Evolutionary conservation across 2,888 invertebrate genomes (phyloP).

Genomic region (Mylabris sibirica): DNA sequence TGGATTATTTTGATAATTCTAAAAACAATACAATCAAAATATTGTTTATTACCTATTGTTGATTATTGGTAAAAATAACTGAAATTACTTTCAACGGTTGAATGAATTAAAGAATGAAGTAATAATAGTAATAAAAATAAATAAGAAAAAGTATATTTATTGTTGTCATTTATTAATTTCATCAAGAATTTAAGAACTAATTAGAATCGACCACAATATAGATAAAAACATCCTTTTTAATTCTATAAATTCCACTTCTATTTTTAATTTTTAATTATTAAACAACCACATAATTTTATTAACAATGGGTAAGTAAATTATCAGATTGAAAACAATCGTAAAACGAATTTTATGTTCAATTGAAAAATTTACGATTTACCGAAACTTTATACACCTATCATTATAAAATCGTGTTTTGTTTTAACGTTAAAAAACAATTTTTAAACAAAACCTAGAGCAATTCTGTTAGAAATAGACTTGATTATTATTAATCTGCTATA

Average conservation of each 20-base stretch:
- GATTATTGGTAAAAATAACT: background rate
- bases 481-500: too few species aligned
- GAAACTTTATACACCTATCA: background rate
- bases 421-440: too few species aligned
- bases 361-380: background rate
- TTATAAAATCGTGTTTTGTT: background rate
- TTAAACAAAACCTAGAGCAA: too few species aligned
- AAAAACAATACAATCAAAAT: background rate
- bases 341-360: background rate
- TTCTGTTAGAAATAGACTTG: too few species aligned
- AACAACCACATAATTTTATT: background rate
- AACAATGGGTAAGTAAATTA: constrained; percentile 1
- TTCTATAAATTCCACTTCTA: background rate
- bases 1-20: background rate
- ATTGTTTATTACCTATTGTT: background rate
- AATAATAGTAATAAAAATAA: too few species aligned
- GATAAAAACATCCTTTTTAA: background rate
- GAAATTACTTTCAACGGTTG: too few species aligned
- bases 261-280: background rate
- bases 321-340: background rate
- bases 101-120: too few species aligned
- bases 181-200: background rate
- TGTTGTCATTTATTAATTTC: too few species aligned
- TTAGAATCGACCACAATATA: background rate
- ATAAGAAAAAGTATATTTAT: too few species aligned